A percentile compares a stretch with the other conserved stretches of the same genome.
Evolutionary conservation across 2,113 vertebrate species (phyloP).

Genomic region (Chelonoidis abingdonii): DNA sequence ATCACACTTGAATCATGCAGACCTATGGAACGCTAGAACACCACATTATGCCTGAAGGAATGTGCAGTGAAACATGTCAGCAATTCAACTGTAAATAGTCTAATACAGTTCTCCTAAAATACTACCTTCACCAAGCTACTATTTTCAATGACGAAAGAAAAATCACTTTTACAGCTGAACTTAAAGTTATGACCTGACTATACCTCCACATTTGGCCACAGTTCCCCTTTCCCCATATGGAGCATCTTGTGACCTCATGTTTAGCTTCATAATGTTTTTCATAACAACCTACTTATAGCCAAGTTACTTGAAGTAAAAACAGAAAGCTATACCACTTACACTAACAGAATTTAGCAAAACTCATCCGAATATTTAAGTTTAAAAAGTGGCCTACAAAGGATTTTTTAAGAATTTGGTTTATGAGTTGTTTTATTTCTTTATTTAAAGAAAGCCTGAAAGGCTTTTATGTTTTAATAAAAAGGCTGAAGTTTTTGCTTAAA

Average conservation of each 20-base stretch:
- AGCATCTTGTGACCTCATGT: background rate
- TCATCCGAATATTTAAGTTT: background rate
- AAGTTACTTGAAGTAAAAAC: background rate
- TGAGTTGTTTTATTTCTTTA: background rate
- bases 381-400: background rate
- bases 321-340: fast-evolving
- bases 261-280: background rate
- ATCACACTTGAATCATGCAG: constrained; percentile 58
- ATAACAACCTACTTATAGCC: background rate
- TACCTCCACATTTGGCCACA: background rate
- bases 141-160: background rate
- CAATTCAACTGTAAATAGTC: constrained; percentile 50
- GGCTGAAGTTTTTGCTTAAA: background rate
- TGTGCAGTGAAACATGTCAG: background rate
- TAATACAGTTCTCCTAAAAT: constrained; percentile 25
- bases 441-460: background rate
- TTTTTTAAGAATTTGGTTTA: background rate
- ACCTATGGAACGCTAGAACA: constrained; percentile 57
- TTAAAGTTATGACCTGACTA: background rate
- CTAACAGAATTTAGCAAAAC: background rate
- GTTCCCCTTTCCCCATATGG: background rate
- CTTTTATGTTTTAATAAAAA: background rate
- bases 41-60: constrained; percentile 17
- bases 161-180: constrained; percentile 1
- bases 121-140: background rate